phyloP scores from a whole-genome alignment of 2,113 vertebrate species.

The Hippoglossus stenolepis region DNA sequence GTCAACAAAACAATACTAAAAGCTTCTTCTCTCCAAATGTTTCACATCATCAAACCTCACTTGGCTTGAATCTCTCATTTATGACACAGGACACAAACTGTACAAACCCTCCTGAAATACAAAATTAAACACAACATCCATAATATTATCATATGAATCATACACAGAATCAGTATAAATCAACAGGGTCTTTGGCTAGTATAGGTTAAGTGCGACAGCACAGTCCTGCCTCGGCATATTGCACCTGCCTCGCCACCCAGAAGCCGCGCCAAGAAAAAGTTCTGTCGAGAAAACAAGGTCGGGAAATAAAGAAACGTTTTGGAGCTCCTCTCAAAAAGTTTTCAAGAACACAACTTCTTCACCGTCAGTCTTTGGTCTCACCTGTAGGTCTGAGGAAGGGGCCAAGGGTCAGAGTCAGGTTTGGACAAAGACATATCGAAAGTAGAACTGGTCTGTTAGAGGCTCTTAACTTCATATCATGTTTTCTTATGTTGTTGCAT shows the following conservation, averaged over 20 bases:
- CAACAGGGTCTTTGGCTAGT: slow-evolving; percentile 67
- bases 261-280: slow-evolving; percentile 4
- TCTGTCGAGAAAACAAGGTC: neutral
- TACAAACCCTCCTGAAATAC: slow-evolving; percentile 53
- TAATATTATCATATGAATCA: slow-evolving; percentile 51
- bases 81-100: slow-evolving; percentile 58
- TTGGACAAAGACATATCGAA: neutral
- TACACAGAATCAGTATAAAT: slow-evolving; percentile 64
- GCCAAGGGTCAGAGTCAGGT: neutral
- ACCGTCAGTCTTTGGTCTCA: slow-evolving; percentile 39
- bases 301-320: slow-evolving; percentile 22
- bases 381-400: neutral
- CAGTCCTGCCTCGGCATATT: slow-evolving; percentile 31
- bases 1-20: slow-evolving; percentile 43
- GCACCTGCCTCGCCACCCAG: slow-evolving; percentile 35
- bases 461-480: neutral
- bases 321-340: slow-evolving; percentile 25
- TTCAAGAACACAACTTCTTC: slow-evolving; percentile 7
- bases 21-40: slow-evolving; percentile 30
- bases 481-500: neutral
- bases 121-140: slow-evolving; percentile 38
- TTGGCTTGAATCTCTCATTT: slow-evolving; percentile 47
- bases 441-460: neutral
- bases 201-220: slow-evolving; percentile 35
- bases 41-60: slow-evolving; percentile 46